Conservation (phyloP, 2,888 invertebrate species). For the Megamerina dolium region DNA sequence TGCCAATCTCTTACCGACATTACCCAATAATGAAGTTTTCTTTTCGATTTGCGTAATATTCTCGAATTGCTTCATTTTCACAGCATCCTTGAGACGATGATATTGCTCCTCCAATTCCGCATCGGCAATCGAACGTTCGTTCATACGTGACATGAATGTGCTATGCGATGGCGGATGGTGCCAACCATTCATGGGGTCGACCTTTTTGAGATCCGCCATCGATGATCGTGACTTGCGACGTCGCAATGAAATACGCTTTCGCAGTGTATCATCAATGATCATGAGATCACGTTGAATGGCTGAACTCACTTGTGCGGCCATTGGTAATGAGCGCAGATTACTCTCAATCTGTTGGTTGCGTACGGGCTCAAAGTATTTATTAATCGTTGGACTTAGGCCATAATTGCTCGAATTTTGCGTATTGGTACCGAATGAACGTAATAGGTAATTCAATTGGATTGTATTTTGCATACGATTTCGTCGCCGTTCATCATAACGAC, state of each 20-base stretch:
- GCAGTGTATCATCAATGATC: conserved; percentile 16
- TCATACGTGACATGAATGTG: conserved; percentile 7
- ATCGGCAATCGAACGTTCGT: conserved; percentile 10
- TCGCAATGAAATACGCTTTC: conserved; percentile 15
- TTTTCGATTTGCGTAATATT: conserved; percentile 3
- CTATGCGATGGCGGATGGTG: conserved; percentile 17
- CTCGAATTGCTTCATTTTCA: conserved; percentile 8
- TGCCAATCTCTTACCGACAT: background rate
- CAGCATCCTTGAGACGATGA: conserved; percentile 9
- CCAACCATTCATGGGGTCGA: conserved; percentile 14
- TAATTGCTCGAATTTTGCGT: background rate
- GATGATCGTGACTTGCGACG: conserved; percentile 1
- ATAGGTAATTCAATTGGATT: conserved; percentile 16
- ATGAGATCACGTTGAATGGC: conserved; percentile 22
- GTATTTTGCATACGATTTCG: conserved; percentile 14
- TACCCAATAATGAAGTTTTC: background rate
- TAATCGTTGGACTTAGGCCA: conserved; percentile 3
- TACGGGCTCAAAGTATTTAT: conserved; percentile 16
- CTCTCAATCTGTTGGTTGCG: conserved; percentile 22
- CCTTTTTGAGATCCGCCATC: background rate
- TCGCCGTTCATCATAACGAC: conserved; percentile 21
- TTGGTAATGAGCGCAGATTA: conserved; percentile 12
- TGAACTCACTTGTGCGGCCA: conserved; percentile 15
- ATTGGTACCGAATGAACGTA: conserved; percentile 17
- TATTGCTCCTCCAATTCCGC: conserved; percentile 15